phyloP scores from a whole-genome alignment of 2,888 invertebrate genomes.

The Axea sp. region DNA sequence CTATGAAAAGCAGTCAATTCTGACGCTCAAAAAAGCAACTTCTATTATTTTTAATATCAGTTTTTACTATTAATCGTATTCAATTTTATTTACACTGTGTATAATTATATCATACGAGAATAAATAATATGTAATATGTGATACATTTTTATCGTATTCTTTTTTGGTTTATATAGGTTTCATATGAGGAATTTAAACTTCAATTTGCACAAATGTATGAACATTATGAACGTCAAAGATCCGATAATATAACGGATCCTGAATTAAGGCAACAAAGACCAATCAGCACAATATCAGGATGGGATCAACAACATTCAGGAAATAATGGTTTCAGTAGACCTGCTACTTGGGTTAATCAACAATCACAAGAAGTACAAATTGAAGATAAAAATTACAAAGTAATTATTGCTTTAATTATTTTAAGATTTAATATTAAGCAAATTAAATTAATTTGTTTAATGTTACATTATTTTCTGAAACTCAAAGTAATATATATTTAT shows the following conservation, averaged over 20 bases:
- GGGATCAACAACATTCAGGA: conserved; percentile 85
- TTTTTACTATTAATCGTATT: not conserved
- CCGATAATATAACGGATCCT: conserved; percentile 97
- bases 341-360: conserved; percentile 74
- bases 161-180: conserved; percentile 83
- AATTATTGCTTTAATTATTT: not conserved
- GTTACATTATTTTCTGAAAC: too few species aligned
- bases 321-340: conserved; percentile 76
- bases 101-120: too few species aligned
- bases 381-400: conserved; percentile 75
- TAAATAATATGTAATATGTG: too few species aligned
- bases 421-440: too few species aligned
- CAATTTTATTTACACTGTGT: too few species aligned
- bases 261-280: conserved; percentile 95
- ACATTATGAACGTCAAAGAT: conserved; percentile 95
- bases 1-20: too few species aligned
- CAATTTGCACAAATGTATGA: conserved; percentile 99
- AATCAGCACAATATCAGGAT: conserved; percentile 97
- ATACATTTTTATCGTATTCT: too few species aligned
- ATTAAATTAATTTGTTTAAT: too few species aligned
- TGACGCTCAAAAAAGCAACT: too few species aligned
- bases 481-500: too few species aligned
- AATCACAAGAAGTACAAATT: conserved; percentile 73
- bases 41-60: not conserved
- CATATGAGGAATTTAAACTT: conserved; percentile 98